These are phyloP conservation scores for Hyla sarda DNA, from an alignment of 2,113 vertebrate species.

Conservation along the genomic window DNA sequence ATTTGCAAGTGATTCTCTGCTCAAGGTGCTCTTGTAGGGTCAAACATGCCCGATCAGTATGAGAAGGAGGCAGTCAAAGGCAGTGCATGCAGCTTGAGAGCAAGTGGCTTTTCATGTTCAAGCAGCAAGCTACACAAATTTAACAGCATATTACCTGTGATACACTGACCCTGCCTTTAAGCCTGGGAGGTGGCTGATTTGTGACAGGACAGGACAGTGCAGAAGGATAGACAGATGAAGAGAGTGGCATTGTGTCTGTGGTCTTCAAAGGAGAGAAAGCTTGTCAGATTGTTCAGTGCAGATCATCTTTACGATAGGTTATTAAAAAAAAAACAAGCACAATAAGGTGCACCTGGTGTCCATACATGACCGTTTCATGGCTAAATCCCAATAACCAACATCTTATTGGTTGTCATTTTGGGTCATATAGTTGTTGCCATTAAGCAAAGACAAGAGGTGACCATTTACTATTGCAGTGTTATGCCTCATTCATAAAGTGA, in stretches of 20 bases:
- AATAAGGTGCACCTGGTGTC: not conserved
- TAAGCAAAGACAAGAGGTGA: not conserved
- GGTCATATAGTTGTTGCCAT: not conserved
- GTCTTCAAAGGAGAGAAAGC: slow-evolving; percentile 71
- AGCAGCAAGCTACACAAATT: slow-evolving; percentile 59
- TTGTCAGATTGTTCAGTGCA: slow-evolving; percentile 62
- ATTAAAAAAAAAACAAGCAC: slow-evolving; percentile 33
- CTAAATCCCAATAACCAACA: not conserved
- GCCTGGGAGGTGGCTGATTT: slow-evolving; percentile 70
- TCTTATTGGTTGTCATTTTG: not conserved
- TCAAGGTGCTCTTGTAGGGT: not conserved
- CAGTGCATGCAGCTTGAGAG: slow-evolving; percentile 39
- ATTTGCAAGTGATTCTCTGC: not conserved
- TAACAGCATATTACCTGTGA: slow-evolving; percentile 69
- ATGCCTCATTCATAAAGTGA: slow-evolving; percentile 25
- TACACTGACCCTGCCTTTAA: slow-evolving; percentile 69
- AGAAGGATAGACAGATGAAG: slow-evolving; percentile 69
- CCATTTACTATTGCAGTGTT: not conserved
- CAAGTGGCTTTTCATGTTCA: slow-evolving; percentile 34
- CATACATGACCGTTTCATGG: not conserved
- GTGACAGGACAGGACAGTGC: slow-evolving; percentile 70
- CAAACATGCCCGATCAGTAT: slow-evolving; percentile 1
- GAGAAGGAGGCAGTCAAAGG: not conserved
- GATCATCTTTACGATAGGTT: not conserved
- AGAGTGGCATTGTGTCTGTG: slow-evolving; percentile 68